phyloP scores from a whole-genome alignment of 1,140 invertebrate species.

The Rhopalosiphum padi region DNA sequence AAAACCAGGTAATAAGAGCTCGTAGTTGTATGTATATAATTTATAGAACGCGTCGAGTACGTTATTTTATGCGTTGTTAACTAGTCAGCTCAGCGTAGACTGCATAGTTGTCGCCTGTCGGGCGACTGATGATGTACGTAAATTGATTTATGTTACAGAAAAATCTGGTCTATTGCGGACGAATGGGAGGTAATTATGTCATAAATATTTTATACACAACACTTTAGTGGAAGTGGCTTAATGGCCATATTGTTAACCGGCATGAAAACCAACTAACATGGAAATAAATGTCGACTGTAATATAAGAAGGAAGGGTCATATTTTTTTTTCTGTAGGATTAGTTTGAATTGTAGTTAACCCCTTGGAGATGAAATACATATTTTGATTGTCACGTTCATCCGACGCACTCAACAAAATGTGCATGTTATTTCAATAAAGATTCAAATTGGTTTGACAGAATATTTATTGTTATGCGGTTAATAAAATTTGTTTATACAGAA shows the following conservation, averaged over 20 bases:
- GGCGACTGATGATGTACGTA: background rate
- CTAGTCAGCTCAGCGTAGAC: too few relatives aligned
- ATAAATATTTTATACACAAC: background rate
- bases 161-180: background rate
- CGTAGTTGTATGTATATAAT: background rate
- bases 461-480: too few relatives aligned
- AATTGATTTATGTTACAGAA: background rate
- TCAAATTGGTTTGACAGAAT: too few relatives aligned
- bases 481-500: too few relatives aligned
- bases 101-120: background rate
- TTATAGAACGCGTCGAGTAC: background rate
- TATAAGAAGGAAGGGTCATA: too few relatives aligned
- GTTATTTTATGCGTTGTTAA: background rate
- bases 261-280: background rate
- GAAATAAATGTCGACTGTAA: background rate
- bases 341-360: too few relatives aligned
- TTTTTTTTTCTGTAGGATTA: background rate
- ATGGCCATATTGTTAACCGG: background rate
- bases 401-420: background rate
- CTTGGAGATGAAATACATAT: background rate
- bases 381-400: background rate
- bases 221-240: background rate
- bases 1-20: background rate
- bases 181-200: background rate
- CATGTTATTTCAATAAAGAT: too few relatives aligned